These are phyloP conservation scores for Lepidurus arcticus DNA, from an alignment of 1,140 invertebrate species.

Conservation along the genomic window DNA sequence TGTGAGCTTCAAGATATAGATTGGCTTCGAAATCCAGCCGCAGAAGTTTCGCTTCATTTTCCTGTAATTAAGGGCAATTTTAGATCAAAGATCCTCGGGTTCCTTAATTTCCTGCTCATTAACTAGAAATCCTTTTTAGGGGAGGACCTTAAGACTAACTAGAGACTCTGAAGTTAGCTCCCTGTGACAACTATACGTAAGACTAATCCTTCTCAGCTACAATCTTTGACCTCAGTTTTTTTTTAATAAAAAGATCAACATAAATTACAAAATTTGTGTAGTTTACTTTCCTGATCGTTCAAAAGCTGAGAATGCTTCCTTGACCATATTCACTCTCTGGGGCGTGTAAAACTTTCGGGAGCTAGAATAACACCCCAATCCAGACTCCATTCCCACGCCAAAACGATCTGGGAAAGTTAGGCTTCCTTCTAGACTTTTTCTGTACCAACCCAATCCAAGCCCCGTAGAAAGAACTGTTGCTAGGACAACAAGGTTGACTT, in stretches of 20 bases:
- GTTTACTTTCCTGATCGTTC: too few species aligned
- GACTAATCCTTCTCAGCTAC: too few species aligned
- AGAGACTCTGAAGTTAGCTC: background rate
- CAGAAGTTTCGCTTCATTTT: background rate
- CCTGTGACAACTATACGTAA: too few species aligned
- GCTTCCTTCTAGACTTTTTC: background rate
- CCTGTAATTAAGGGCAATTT: background rate
- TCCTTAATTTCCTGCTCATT: constrained; percentile 6
- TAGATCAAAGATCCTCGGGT: background rate
- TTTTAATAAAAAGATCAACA: too few species aligned
- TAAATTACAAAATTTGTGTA: too few species aligned
- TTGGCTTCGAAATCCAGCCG: too few species aligned
- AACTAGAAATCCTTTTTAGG: background rate
- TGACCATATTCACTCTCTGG: background rate
- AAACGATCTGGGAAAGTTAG: background rate
- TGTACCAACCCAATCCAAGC: background rate
- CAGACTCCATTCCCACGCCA: background rate
- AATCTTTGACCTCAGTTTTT: too few species aligned
- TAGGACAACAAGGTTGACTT: constrained; percentile 4
- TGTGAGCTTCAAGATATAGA: too few species aligned
- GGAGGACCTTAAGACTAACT: background rate
- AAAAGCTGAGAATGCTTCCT: too few species aligned
- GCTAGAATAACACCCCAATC: background rate
- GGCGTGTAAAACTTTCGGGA: background rate
- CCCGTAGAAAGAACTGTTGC: background rate